Evolutionary conservation across 2,113 vertebrate species (phyloP).

Genomic region (Colius striatus): DNA sequence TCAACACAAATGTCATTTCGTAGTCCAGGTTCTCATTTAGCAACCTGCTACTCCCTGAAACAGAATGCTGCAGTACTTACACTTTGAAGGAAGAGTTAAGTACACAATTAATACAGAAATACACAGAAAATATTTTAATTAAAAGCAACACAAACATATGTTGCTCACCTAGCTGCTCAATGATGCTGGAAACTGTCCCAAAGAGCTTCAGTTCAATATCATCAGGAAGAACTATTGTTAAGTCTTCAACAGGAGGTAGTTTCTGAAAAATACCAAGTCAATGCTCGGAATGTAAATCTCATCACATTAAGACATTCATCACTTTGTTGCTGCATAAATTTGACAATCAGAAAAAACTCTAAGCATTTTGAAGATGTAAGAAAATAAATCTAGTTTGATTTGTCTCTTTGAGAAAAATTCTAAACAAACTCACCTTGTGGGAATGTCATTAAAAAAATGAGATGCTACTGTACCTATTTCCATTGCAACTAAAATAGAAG

Average conservation of each 20-base stretch:
- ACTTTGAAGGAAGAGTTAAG: not conserved
- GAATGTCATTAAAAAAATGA: not conserved
- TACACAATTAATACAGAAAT: not conserved
- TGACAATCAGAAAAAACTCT: not conserved
- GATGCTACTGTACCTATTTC: not conserved
- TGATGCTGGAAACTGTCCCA: slow-evolving; percentile 86
- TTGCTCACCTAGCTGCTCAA: slow-evolving; percentile 87
- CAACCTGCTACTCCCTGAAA: not conserved
- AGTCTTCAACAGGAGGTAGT: slow-evolving; percentile 85
- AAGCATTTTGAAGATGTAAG: not conserved
- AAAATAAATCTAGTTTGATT: not conserved
- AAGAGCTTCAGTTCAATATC: slow-evolving; percentile 82
- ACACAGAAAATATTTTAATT: not conserved
- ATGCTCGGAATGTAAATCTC: not conserved
- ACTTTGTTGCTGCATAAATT: not conserved
- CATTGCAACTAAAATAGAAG: not conserved
- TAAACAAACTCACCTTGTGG: not conserved
- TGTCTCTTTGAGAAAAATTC: not conserved
- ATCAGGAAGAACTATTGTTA: slow-evolving; percentile 81
- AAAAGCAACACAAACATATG: not conserved
- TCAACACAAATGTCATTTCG: not conserved
- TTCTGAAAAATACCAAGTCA: slow-evolving; percentile 76
- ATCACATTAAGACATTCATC: not conserved
- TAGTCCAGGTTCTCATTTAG: not conserved
- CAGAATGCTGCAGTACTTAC: accelerated